These are phyloP conservation scores for Campaea margaritaria DNA, from an alignment of 2,888 invertebrate genomes.

Conservation along the genomic window DNA sequence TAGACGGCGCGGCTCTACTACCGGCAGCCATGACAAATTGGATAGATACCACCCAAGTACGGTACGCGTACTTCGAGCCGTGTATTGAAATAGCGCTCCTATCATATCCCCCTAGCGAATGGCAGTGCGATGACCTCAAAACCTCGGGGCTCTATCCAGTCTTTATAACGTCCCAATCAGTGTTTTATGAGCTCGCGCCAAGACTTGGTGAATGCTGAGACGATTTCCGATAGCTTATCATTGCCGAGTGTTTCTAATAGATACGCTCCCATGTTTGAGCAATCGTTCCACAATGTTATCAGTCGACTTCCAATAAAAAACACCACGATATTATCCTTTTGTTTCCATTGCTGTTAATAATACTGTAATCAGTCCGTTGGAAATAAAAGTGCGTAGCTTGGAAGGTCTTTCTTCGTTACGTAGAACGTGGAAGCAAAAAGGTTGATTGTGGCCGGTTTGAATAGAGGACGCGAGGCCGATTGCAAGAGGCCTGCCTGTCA, in stretches of 20 bases:
- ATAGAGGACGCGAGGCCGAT: conserved; percentile 51
- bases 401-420: conserved; percentile 30
- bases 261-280: conserved; percentile 43
- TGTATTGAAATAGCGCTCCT: conserved; percentile 56
- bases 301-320: conserved; percentile 41
- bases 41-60: conserved; percentile 51
- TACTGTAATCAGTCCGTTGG: conserved; percentile 12
- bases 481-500: conserved; percentile 51
- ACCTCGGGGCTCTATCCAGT: conserved; percentile 22
- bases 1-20: conserved; percentile 63
- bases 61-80: conserved; percentile 42
- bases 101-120: conserved; percentile 59
- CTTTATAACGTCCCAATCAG: conserved; percentile 33
- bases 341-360: conserved; percentile 18
- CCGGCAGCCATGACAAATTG: conserved; percentile 65
- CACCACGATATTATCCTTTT: conserved; percentile 21
- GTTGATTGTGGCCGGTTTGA: conserved; percentile 36
- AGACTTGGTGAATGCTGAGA: conserved; percentile 34
- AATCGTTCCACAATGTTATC: conserved; percentile 50
- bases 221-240: conserved; percentile 50
- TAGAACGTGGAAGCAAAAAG: conserved; percentile 38
- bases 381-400: conserved; percentile 6
- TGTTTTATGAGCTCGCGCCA: conserved; percentile 29
- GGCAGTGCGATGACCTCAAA: conserved; percentile 65
- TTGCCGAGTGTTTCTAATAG: conserved; percentile 41